phyloP scores from a whole-genome alignment of 2,888 invertebrate genomes.

The Malacosoma neustria region DNA sequence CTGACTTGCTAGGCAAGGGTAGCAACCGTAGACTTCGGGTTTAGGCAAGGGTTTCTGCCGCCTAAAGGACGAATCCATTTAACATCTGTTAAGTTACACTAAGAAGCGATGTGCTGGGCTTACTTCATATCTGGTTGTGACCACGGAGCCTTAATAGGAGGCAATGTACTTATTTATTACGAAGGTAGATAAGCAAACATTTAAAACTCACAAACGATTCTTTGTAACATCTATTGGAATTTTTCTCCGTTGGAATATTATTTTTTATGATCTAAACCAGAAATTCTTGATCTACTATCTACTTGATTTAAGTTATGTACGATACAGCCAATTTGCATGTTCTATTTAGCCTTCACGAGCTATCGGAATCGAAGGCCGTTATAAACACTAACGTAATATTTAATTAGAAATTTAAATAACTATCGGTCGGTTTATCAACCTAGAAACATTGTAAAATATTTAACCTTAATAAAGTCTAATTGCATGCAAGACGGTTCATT shows the following conservation, averaged over 20 bases:
- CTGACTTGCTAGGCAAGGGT: no score
- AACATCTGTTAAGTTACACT: no score
- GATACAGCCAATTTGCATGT: not conserved
- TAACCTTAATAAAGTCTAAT: constrained; percentile 31
- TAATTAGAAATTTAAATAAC: constrained; percentile 1
- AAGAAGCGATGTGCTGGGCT: no score
- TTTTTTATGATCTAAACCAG: not conserved
- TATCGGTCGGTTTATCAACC: constrained; percentile 13
- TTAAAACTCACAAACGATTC: no score
- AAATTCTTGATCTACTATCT: constrained; percentile 1
- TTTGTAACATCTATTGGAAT: not conserved
- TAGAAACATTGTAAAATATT: constrained; percentile 22
- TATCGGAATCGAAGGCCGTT: constrained; percentile 4
- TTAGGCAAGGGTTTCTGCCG: no score
- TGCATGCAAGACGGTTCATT: constrained; percentile 31
- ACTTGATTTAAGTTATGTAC: not conserved
- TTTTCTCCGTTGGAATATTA: not conserved
- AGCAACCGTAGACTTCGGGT: no score
- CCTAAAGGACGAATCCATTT: no score
- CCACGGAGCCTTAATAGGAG: no score
- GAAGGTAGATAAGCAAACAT: no score
- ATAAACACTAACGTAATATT: constrained; percentile 1
- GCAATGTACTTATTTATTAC: no score
- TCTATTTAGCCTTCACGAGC: constrained; percentile 1
- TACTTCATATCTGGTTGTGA: no score